A percentile compares a stretch with the other conserved stretches of the same genome.
These are phyloP conservation scores for Zaprionus taronus DNA, from an alignment of 1,140 invertebrate species.

Conservation along the genomic window DNA sequence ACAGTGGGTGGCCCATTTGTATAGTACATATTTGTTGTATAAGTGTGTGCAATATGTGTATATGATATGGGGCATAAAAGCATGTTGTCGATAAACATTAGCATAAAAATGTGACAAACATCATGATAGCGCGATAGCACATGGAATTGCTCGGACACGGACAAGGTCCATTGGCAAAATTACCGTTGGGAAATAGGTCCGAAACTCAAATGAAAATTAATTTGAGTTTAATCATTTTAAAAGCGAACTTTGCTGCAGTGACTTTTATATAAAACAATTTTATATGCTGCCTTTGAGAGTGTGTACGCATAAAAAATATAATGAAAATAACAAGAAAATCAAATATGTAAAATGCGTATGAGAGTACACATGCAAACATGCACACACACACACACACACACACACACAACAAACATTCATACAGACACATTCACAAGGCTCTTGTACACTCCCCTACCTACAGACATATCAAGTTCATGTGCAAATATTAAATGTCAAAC, in stretches of 20 bases:
- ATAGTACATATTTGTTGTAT: not conserved
- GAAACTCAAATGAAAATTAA: constrained; percentile 67
- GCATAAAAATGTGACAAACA: constrained; percentile 78
- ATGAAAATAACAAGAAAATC: constrained; percentile 56
- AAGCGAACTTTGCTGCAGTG: constrained; percentile 66
- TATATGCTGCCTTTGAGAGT: constrained; percentile 51
- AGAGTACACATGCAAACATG: constrained; percentile 27
- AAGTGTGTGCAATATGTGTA: constrained; percentile 12
- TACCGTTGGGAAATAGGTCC: constrained; percentile 31
- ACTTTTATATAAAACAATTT: constrained; percentile 81
- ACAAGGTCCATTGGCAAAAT: constrained; percentile 45
- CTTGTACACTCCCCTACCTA: constrained; percentile 1
- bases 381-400: not conserved
- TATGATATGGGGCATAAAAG: constrained; percentile 58
- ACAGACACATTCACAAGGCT: not conserved
- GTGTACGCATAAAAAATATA: constrained; percentile 26
- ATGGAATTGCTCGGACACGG: constrained; percentile 13
- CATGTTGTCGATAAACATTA: constrained; percentile 74
- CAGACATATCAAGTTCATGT: constrained; percentile 60
- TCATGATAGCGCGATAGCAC: constrained; percentile 43
- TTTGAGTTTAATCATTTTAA: constrained; percentile 80
- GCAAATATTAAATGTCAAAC: constrained; percentile 70
- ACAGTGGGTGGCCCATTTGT: constrained; percentile 1
- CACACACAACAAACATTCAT: constrained; percentile 2
- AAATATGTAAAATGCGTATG: constrained; percentile 67